A percentile compares a stretch with the other conserved stretches of the same genome.
These are phyloP conservation scores for Furnarius figulus DNA, from an alignment of 2,113 vertebrate species.

Conservation along the genomic window DNA sequence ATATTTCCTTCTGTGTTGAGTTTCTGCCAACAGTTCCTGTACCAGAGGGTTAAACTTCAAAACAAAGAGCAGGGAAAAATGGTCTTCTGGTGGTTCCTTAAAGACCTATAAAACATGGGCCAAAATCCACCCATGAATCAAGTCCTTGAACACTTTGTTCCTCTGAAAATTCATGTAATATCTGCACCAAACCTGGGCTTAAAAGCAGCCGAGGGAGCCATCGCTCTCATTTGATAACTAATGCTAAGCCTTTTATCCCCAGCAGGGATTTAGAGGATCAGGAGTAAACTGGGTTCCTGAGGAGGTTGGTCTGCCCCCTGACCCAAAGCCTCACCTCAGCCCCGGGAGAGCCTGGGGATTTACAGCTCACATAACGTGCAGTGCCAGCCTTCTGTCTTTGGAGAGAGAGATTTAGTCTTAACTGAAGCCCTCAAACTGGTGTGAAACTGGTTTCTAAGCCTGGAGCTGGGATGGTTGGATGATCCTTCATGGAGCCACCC, in stretches of 20 bases:
- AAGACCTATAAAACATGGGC: constrained; percentile 27
- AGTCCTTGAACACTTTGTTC: neutral
- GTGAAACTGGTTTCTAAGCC: neutral
- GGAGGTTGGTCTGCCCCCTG: neutral
- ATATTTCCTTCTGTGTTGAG: constrained; percentile 3
- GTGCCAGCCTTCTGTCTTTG: neutral
- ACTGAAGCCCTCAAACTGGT: neutral
- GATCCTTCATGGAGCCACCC: neutral
- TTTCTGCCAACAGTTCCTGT: neutral
- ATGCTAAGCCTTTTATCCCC: neutral
- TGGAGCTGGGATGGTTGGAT: rapidly evolving
- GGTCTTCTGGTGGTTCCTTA: neutral
- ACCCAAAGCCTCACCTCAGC: neutral
- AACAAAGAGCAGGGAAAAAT: neutral
- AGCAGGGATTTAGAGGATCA: constrained; percentile 2
- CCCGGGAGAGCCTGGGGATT: neutral
- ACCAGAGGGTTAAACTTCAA: constrained; percentile 8
- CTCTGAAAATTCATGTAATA: constrained; percentile 15
- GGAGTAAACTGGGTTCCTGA: neutral
- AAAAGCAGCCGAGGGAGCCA: neutral
- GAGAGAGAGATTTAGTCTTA: neutral
- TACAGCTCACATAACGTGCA: neutral
- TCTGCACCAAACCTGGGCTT: neutral
- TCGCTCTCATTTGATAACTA: neutral
- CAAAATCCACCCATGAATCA: constrained; percentile 17